Conservation (phyloP, 2,113 vertebrate species). For the Megatriorchis doriae region DNA sequence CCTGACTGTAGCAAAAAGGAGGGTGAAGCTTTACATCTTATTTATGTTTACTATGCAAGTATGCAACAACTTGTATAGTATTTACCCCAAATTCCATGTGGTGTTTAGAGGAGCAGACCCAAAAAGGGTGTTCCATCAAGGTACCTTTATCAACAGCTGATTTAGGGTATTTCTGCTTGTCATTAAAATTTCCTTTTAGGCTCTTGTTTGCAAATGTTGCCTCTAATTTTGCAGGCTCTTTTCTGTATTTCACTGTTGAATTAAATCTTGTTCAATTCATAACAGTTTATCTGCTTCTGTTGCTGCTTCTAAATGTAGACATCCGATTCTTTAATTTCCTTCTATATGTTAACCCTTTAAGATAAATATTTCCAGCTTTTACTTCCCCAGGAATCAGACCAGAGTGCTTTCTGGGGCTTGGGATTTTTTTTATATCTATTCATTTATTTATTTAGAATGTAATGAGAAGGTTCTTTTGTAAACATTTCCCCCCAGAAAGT, state of each 20-base stretch:
- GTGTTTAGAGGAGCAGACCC: not conserved
- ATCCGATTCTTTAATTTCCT: not conserved
- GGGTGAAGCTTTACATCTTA: not conserved
- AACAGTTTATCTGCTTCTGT: not conserved
- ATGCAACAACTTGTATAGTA: not conserved
- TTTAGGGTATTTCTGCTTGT: not conserved
- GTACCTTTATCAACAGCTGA: not conserved
- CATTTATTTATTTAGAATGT: not conserved
- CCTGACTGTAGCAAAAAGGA: not conserved
- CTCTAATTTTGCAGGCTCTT: not conserved
- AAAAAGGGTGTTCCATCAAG: fast-evolving
- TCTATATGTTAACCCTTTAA: not conserved
- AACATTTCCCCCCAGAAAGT: not conserved
- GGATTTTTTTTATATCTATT: no score
- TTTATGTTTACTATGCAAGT: not conserved
- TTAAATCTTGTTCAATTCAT: not conserved
- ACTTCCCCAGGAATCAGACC: not conserved
- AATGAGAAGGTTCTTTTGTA: not conserved
- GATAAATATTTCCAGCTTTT: not conserved
- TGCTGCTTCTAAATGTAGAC: not conserved
- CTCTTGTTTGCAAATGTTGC: not conserved
- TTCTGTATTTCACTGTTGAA: not conserved
- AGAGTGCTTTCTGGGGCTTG: not conserved
- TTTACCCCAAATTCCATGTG: not conserved
- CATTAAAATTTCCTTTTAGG: not conserved